A percentile compares a stretch with the other conserved stretches of the same genome.
These are phyloP conservation scores for Gymnocheta viridis DNA, from an alignment of 2,888 invertebrate species.

Conservation along the genomic window DNA sequence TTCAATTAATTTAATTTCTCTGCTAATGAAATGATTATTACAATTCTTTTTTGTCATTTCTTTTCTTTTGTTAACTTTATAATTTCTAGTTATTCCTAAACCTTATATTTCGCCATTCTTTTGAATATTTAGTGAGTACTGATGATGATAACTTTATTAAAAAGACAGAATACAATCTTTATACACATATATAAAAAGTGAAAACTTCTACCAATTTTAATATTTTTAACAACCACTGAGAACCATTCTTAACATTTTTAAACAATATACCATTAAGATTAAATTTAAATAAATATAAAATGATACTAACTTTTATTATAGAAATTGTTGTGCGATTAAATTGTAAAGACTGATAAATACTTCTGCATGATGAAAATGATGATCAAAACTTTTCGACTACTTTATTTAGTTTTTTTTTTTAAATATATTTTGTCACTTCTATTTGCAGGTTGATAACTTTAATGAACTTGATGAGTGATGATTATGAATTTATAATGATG, in stretches of 20 bases:
- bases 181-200: too few species aligned
- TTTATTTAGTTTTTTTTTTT: not conserved
- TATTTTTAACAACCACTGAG: not conserved
- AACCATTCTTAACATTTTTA: conserved; percentile 22
- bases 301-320: conserved; percentile 62
- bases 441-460: not conserved
- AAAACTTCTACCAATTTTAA: too few species aligned
- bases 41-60: too few species aligned
- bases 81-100: too few species aligned
- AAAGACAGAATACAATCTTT: too few species aligned
- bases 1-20: too few species aligned
- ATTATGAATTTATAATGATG: conserved; percentile 15
- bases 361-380: conserved; percentile 59
- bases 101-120: too few species aligned
- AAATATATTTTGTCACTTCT: conserved; percentile 31
- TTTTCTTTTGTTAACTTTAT: too few species aligned
- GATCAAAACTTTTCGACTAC: conserved; percentile 23
- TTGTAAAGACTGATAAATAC: conserved; percentile 60
- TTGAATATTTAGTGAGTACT: too few species aligned
- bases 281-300: conserved; percentile 40
- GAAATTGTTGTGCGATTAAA: conserved; percentile 59
- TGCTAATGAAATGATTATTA: too few species aligned
- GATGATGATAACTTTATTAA: too few species aligned
- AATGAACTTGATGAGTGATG: conserved; percentile 48
- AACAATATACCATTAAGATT: conserved; percentile 34